phyloP scores from a whole-genome alignment of 2,113 vertebrate species.

The Misgurnus anguillicaudatus region DNA sequence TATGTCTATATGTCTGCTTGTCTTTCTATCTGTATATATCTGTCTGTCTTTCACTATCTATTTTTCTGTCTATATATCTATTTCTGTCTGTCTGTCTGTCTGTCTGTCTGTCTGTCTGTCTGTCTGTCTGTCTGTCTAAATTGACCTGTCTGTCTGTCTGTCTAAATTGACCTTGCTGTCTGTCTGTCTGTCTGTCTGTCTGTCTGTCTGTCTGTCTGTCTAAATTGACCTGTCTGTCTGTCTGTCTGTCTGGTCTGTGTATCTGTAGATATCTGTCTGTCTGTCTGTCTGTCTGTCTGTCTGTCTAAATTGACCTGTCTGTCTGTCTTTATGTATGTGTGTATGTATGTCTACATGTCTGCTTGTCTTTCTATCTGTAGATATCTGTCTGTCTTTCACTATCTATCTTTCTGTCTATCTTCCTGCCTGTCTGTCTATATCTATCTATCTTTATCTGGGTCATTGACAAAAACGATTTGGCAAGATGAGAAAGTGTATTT shows the following conservation, averaged over 20 bases:
- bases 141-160: not conserved
- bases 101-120: not conserved
- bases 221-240: not conserved
- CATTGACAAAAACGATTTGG: too few species aligned
- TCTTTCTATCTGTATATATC: not conserved
- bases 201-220: too few species aligned
- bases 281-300: not conserved
- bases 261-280: not conserved
- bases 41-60: not conserved
- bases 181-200: too few species aligned
- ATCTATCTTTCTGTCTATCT: not conserved
- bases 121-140: too few species aligned
- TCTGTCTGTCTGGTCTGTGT: conserved; percentile 2
- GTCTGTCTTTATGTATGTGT: too few species aligned
- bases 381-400: not conserved
- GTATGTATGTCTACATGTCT: not conserved
- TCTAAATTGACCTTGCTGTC: not conserved
- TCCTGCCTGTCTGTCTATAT: too few species aligned
- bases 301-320: not conserved
- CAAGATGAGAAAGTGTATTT: too few species aligned
- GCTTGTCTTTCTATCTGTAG: conserved; percentile 53
- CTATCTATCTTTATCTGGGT: too few species aligned
- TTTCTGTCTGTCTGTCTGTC: too few species aligned
- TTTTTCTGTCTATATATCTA: too few species aligned
- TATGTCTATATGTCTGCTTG: not conserved